phyloP scores from a whole-genome alignment of 2,888 invertebrate species.

The Eilema depressum region DNA sequence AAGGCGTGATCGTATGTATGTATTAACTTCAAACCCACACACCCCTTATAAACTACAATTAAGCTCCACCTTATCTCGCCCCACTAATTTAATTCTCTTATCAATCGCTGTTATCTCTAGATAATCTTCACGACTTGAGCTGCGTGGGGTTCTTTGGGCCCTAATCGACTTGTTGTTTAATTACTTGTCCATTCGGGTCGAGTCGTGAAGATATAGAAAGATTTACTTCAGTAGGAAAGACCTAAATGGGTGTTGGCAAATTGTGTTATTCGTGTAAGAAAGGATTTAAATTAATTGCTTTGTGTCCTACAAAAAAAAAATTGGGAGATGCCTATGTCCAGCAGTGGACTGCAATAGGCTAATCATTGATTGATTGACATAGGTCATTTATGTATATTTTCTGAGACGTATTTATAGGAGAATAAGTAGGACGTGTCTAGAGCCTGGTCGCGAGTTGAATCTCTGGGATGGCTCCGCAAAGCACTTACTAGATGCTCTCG shows the following conservation, averaged over 20 bases:
- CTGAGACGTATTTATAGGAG: too few species aligned
- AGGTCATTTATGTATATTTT: too few species aligned
- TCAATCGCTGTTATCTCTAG: conserved; percentile 67
- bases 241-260: background rate
- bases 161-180: conserved; percentile 24
- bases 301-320: background rate
- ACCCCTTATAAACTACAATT: background rate
- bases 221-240: background rate
- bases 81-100: conserved; percentile 77
- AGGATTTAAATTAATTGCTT: background rate
- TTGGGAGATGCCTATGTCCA: too few species aligned
- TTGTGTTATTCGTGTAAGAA: background rate
- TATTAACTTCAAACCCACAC: background rate
- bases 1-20: background rate
- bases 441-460: too few species aligned
- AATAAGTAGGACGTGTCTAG: too few species aligned
- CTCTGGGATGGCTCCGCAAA: too few species aligned
- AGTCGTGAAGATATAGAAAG: background rate
- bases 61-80: conserved; percentile 48
- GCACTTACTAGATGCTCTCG: too few species aligned
- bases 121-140: conserved; percentile 57
- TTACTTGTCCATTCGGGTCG: conserved; percentile 12
- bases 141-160: conserved; percentile 8
- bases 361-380: too few species aligned
- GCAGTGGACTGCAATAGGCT: too few species aligned